A percentile compares a stretch with the other conserved stretches of the same genome.
phyloP scores from a whole-genome alignment of 2,113 vertebrate species.

The Calyptommatus sinebrachiatus region DNA sequence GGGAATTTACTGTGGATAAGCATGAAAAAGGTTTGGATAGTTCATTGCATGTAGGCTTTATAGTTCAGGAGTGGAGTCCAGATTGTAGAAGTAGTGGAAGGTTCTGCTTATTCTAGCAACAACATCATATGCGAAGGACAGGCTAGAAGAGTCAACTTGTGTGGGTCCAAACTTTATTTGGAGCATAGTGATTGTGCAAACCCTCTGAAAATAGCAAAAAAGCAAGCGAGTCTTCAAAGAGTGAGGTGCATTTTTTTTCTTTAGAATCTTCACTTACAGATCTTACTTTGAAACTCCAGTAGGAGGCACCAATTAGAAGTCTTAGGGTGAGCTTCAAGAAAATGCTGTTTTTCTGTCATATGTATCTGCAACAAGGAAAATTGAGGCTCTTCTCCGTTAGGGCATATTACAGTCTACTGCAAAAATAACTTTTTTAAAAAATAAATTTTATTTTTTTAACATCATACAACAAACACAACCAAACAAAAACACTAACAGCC shows the following conservation, averaged over 20 bases:
- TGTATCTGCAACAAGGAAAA: neutral
- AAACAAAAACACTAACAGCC: too few species aligned
- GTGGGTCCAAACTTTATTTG: neutral
- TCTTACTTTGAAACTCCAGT: neutral
- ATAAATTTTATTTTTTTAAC: too few species aligned
- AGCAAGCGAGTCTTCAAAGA: neutral
- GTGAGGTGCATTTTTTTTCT: neutral
- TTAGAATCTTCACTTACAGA: too few species aligned
- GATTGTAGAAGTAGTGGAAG: neutral
- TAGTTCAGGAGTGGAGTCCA: neutral
- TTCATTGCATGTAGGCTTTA: neutral
- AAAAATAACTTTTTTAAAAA: too few species aligned
- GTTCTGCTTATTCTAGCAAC: neutral
- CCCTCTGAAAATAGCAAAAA: neutral
- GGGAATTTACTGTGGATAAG: neutral
- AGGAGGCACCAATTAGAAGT: too few species aligned
- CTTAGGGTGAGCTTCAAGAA: too few species aligned
- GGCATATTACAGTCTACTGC: neutral
- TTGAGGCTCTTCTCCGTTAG: neutral
- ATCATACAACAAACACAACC: too few species aligned
- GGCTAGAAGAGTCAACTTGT: neutral
- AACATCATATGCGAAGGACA: neutral
- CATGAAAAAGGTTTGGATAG: neutral
- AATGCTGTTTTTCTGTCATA: neutral
- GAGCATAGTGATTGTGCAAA: neutral